phyloP scores from a whole-genome alignment of 2,113 vertebrate species.

The Festucalex cinctus region DNA sequence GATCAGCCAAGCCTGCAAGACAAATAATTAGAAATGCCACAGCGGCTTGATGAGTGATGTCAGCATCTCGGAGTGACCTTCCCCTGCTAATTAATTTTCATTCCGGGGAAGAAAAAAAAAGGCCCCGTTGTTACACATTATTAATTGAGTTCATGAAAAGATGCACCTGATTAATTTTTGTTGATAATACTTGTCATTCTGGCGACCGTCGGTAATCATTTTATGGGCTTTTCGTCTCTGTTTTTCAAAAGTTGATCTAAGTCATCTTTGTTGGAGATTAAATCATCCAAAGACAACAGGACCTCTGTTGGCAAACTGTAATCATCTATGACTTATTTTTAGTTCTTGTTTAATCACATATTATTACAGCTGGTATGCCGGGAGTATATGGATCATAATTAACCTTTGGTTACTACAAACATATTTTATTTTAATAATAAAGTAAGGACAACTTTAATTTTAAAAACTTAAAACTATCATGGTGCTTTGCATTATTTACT shows the following conservation, averaged over 20 bases:
- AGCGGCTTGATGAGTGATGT: conserved; percentile 99
- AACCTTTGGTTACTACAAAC: conserved; percentile 10
- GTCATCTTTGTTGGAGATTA: conserved; percentile 88
- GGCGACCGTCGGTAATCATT: conserved; percentile 93
- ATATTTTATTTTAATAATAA: neutral
- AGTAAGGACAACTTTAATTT: neutral
- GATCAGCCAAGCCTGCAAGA: conserved; percentile 99
- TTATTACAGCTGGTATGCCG: conserved; percentile 7
- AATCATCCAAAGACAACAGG: conserved; percentile 64
- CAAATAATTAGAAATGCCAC: conserved; percentile 99
- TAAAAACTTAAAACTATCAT: neutral
- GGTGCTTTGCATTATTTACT: neutral
- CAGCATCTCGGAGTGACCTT: conserved; percentile 99
- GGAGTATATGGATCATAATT: conserved; percentile 23
- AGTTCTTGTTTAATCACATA: neutral
- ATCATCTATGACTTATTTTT: neutral
- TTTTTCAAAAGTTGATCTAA: conserved; percentile 93
- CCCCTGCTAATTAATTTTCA: conserved; percentile 99
- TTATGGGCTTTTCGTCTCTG: conserved; percentile 92
- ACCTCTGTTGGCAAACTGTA: conserved; percentile 22
- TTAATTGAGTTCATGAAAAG: conserved; percentile 99
- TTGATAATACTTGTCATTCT: conserved; percentile 99
- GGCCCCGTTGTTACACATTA: conserved; percentile 99
- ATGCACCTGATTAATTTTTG: conserved; percentile 99
- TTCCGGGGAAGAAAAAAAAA: conserved; percentile 99